Percentiles rank a stretch among this genome's conserved stretches.
phyloP scores from a whole-genome alignment of 2,888 invertebrate genomes.

The Acanthoscelides obtectus region DNA sequence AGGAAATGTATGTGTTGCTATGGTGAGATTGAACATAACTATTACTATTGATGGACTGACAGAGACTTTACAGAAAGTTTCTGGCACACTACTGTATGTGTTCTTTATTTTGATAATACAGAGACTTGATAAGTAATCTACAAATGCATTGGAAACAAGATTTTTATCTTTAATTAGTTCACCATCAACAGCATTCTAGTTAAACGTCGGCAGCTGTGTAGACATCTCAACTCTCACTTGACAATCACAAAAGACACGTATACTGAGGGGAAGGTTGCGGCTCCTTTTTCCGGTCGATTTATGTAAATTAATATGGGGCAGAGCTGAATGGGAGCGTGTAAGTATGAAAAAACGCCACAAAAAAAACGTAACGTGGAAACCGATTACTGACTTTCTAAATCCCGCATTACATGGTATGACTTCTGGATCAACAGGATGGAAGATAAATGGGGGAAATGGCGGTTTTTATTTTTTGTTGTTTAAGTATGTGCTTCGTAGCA shows the following conservation, averaged over 20 bases:
- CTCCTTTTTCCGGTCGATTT: constrained; percentile 21
- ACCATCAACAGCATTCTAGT: no score
- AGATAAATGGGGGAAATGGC: background rate
- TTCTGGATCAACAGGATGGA: background rate
- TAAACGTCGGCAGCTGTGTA: constrained; percentile 4
- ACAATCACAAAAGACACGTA: constrained; percentile 5
- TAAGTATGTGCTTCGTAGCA: background rate
- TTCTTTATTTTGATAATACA: no score
- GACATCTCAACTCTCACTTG: constrained; percentile 6
- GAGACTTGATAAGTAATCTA: no score
- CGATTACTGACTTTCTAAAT: background rate
- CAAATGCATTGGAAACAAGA: no score
- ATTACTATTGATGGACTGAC: no score
- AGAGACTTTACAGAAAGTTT: no score
- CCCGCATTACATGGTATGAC: background rate
- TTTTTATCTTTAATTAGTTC: no score
- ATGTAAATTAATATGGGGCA: constrained; percentile 35
- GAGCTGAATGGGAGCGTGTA: constrained; percentile 30
- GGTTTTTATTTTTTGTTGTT: background rate
- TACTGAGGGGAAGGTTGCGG: constrained; percentile 5
- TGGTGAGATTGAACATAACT: no score
- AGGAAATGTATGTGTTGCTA: no score
- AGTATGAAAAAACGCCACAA: constrained; percentile 22
- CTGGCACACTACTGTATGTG: no score
- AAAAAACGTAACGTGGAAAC: constrained; percentile 12